These are phyloP conservation scores for Edolisoma coerulescens DNA, from an alignment of 2,113 vertebrate genomes.

Conservation along the genomic window DNA sequence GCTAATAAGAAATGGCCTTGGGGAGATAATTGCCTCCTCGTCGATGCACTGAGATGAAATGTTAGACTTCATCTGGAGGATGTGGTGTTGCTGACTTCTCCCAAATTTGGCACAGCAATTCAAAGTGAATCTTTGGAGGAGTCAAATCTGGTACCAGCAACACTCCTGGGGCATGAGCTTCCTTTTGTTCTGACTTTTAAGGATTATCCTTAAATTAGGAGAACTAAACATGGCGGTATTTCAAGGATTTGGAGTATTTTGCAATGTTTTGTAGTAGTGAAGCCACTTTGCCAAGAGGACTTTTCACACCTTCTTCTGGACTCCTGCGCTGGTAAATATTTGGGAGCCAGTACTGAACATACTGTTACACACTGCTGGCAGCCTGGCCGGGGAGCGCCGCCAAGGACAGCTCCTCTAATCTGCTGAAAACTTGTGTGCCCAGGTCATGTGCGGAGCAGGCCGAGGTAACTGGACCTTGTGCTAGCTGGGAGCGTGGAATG, in stretches of 20 bases:
- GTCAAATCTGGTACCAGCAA: background rate
- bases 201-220: background rate
- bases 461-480: background rate
- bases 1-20: background rate
- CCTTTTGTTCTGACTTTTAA: background rate
- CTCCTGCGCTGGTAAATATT: constrained; percentile 7
- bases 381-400: background rate
- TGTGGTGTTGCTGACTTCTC: background rate
- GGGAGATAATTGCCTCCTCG: background rate
- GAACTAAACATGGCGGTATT: fast-evolving
- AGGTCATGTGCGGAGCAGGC: background rate
- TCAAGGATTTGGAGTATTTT: background rate
- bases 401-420: constrained; percentile 46
- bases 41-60: background rate
- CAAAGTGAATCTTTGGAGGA: background rate
- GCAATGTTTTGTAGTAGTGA: background rate
- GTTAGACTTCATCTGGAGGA: background rate
- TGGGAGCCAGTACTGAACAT: constrained; percentile 27
- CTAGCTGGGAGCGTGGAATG: background rate
- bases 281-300: background rate
- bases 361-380: background rate
- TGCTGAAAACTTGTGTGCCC: background rate
- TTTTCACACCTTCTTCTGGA: constrained; percentile 24
- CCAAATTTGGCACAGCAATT: background rate
- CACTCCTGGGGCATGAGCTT: background rate